Evolutionary conservation across 2,797 vertebrate genomes (phyloP).

Genomic region (Eulemur rubriventer): DNA sequence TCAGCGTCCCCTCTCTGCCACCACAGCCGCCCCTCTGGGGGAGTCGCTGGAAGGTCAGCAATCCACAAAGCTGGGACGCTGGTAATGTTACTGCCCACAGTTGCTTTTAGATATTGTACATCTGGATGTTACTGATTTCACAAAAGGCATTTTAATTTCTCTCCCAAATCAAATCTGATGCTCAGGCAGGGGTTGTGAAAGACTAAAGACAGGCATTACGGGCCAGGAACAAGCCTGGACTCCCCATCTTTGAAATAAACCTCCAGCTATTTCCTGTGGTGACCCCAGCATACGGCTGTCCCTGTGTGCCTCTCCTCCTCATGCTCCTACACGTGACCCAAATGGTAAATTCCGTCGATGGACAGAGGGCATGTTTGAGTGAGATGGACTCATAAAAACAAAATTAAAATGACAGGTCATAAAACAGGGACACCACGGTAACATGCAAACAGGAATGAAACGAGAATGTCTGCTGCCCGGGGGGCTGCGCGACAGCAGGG

Average conservation of each 20-base stretch:
- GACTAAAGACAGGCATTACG: background rate
- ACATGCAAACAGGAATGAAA: background rate
- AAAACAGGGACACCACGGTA: background rate
- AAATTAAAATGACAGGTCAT: background rate
- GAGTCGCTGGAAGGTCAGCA: background rate
- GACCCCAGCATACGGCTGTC: too few species aligned
- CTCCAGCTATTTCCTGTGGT: background rate
- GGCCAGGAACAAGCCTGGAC: background rate
- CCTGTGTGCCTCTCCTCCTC: background rate
- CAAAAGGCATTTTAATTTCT: background rate
- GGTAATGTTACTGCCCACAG: background rate
- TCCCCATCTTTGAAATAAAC: background rate
- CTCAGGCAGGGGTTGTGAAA: background rate
- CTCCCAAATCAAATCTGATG: background rate
- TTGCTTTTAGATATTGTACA: background rate
- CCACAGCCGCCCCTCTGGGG: background rate
- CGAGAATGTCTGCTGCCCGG: too few species aligned
- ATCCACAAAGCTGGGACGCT: background rate
- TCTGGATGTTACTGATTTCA: background rate
- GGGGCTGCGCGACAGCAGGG: background rate
- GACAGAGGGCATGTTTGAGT: background rate
- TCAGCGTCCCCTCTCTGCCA: fast-evolving
- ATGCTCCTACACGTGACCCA: background rate
- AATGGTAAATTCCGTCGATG: too few species aligned
- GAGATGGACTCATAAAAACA: background rate